phyloP scores from a whole-genome alignment of 1,140 invertebrate genomes.

The Ylistrum balloti region DNA sequence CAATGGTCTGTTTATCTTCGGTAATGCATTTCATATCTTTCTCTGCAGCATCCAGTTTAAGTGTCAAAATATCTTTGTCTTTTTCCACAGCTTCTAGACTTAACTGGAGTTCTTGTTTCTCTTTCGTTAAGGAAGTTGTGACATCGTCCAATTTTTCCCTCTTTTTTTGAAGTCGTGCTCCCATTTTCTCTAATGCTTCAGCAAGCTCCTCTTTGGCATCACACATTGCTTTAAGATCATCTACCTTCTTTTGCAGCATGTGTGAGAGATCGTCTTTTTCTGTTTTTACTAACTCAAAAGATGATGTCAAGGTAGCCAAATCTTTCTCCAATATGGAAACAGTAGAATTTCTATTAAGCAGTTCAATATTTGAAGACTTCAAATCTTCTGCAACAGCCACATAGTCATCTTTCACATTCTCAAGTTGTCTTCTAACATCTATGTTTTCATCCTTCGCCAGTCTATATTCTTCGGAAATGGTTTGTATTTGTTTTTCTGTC shows the following conservation, averaged over 20 bases:
- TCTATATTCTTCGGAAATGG: neutral
- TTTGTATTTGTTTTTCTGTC: neutral
- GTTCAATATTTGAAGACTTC: neutral
- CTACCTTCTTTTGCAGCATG: neutral
- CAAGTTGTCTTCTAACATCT: neutral
- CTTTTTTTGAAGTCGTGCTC: neutral
- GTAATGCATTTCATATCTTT: neutral
- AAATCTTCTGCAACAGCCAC: neutral
- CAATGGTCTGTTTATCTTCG: neutral
- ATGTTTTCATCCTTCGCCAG: neutral
- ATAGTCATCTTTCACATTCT: neutral
- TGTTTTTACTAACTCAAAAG: neutral
- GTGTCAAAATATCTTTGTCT: neutral
- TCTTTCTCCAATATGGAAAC: neutral
- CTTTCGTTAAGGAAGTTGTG: neutral
- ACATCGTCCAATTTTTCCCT: neutral
- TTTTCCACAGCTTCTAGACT: neutral
- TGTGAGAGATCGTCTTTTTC: neutral
- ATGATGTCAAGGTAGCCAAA: neutral
- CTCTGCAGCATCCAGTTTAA: neutral
- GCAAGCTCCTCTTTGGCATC: neutral
- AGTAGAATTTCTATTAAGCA: neutral
- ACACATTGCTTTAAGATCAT: neutral
- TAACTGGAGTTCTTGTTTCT: neutral
- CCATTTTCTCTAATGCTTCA: conserved; percentile 10